Evolutionary conservation across 2,113 vertebrate species (phyloP), one percentile per base, ranked within the genome.

Genomic region (Pycnonotus jocosus): DNA sequence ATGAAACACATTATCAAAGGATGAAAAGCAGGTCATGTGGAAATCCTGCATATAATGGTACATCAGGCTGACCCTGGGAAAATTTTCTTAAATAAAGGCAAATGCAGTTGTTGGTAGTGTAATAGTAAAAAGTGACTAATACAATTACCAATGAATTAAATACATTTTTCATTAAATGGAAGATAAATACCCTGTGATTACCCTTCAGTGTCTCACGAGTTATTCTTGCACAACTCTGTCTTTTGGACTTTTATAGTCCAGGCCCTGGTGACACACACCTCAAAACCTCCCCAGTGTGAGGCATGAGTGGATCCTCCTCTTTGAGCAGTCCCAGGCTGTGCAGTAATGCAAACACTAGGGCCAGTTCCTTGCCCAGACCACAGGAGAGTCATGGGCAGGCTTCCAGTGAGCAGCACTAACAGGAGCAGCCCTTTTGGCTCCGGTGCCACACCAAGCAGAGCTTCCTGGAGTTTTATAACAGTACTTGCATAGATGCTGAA

Each of bases 241-340:
- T 54, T 56, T 53, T 25, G 13, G 33, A 18, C 6, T 23, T 65
- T 40, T 53, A 54, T 17, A 91, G 72, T 15, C 28, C 38, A n/a
- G 31, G 30, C 42, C 31, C 28, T 53, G 57, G 25, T 0, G 0
- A 40, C 19, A 19, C 2, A 12, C 12, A 44, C 10, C 50, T 40
- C 44, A 28, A 13, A 73, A 57, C 44, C 35, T n/a, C 3, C 57
- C 61, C 30, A 45, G 61, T 5, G 13, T 16, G 23, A 44, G 23
- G 23, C 1, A 11, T 0, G 21, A 58, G 9, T 6, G n/a, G 42
- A 62, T 37, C 31, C 33, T 35, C 7, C 23, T 33, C 28, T 68
- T 27, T 27, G 23, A 35, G 38, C 5, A 18, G 38, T 13, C 57
- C 33, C n/a, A 38, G 40, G 12, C 35, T 4, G 27, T 30, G 23